These are phyloP conservation scores for Agrotis puta DNA, from an alignment of 2,888 invertebrate genomes.

Conservation along the genomic window DNA sequence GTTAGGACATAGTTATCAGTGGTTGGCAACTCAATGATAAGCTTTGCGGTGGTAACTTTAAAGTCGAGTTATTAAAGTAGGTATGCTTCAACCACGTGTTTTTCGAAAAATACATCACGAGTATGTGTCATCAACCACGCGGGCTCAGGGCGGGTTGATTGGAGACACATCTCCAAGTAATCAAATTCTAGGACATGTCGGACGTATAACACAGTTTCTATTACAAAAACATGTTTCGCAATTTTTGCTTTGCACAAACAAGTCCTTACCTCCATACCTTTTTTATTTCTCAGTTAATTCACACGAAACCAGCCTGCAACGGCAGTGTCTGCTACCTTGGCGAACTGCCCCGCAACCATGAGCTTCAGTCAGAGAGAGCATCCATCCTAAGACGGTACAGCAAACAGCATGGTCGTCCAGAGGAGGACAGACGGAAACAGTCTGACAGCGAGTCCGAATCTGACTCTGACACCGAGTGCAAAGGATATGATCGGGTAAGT, in stretches of 20 bases:
- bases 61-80: too few species aligned
- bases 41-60: not conserved
- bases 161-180: too few species aligned
- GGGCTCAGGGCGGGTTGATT: too few species aligned
- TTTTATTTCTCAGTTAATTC: conserved; percentile 77
- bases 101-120: too few species aligned
- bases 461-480: conserved; percentile 91
- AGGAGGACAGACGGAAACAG: conserved; percentile 82
- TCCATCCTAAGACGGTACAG: conserved; percentile 82
- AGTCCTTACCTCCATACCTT: not conserved
- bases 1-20: not conserved
- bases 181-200: too few species aligned
- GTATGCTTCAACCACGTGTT: too few species aligned
- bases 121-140: too few species aligned
- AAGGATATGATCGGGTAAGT: conserved; percentile 88
- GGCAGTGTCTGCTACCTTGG: conserved; percentile 82
- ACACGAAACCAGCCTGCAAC: conserved; percentile 81
- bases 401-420: conserved; percentile 87
- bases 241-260: not conserved
- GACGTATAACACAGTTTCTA: too few species aligned
- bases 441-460: conserved; percentile 88
- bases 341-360: conserved; percentile 68
- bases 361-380: conserved; percentile 65
- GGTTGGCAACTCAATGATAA: not conserved
- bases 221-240: not conserved